phyloP scores from a whole-genome alignment of 2,888 invertebrate species.

The Plebejus argus region DNA sequence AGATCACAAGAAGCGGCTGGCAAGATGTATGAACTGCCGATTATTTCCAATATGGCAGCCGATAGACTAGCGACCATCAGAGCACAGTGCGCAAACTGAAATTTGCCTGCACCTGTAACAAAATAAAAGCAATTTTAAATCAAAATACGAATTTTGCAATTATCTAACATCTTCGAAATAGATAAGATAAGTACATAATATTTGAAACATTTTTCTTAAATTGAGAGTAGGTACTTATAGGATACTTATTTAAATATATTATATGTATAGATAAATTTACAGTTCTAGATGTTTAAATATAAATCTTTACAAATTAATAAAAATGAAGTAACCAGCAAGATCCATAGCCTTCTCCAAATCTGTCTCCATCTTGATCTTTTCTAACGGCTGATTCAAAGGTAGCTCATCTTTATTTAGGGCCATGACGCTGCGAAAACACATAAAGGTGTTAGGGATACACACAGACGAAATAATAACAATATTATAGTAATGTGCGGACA shows the following conservation, averaged over 20 bases:
- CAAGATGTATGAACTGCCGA: constrained; percentile 83
- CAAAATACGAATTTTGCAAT: neutral
- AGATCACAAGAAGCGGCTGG: constrained; percentile 87
- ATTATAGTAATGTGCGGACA: neutral
- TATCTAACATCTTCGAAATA: too few relatives aligned
- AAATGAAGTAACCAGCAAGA: constrained; percentile 32
- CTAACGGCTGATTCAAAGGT: constrained; percentile 8
- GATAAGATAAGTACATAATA: too few relatives aligned
- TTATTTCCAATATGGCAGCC: constrained; percentile 64
- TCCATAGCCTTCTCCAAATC: constrained; percentile 38
- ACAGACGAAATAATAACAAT: neutral
- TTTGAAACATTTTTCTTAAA: neutral
- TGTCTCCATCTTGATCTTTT: constrained; percentile 34
- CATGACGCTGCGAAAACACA: neutral
- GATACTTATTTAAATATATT: too few relatives aligned
- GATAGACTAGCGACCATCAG: constrained; percentile 60
- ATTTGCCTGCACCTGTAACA: constrained; percentile 61
- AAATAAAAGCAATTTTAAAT: constrained; percentile 27
- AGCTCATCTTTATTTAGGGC: constrained; percentile 12
- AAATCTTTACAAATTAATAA: neutral
- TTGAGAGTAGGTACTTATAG: neutral
- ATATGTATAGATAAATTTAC: too few relatives aligned
- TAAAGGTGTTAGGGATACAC: neutral
- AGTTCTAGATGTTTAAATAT: too few relatives aligned
- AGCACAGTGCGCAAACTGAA: constrained; percentile 60